phyloP scores from a whole-genome alignment of 2,888 invertebrate species.

The Dioctria linearis region DNA sequence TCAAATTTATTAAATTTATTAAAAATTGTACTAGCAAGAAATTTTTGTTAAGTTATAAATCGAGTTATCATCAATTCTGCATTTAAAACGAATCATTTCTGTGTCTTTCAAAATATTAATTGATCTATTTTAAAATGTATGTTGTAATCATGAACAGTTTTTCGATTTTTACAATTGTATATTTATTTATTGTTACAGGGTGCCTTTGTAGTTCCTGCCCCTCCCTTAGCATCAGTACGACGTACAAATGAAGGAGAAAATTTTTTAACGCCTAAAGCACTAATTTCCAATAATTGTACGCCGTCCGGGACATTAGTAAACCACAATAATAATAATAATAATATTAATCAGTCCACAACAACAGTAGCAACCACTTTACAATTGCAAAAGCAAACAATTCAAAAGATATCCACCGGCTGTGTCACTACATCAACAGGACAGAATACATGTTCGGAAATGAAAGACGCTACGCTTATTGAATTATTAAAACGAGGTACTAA shows the following conservation, averaged over 20 bases:
- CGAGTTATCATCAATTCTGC: too few relatives aligned
- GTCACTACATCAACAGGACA: conserved; percentile 61
- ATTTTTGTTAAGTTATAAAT: too few relatives aligned
- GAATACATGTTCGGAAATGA: conserved; percentile 72
- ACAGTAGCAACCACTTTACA: conserved; percentile 65
- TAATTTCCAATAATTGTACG: conserved; percentile 56
- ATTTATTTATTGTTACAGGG: conserved; percentile 63
- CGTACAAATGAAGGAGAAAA: conserved; percentile 69
- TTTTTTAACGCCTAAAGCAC: conserved; percentile 68
- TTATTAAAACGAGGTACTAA: conserved; percentile 81
- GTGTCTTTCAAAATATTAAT: too few relatives aligned
- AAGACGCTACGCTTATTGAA: conserved; percentile 86
- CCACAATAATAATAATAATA: conserved; percentile 52
- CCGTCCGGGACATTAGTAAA: conserved; percentile 62
- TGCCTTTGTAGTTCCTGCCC: conserved; percentile 71
- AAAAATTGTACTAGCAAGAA: too few relatives aligned
- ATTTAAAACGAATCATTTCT: too few relatives aligned
- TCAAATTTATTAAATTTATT: too few relatives aligned
- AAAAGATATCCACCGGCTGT: conserved; percentile 63
- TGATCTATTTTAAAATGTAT: too few relatives aligned
- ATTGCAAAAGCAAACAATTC: conserved; percentile 65
- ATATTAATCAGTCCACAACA: conserved; percentile 64
- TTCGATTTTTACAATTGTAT: too few relatives aligned
- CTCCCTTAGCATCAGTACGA: conserved; percentile 67
- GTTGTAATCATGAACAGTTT: too few relatives aligned